A percentile compares a stretch with the other conserved stretches of the same genome.
phyloP scores from a whole-genome alignment of 2,113 vertebrate species.

The Ovis aries region ARS-UI_Ramb_v3.0 NC_056054.1:159838001-159838500 shows the following conservation, averaged over 20 bases:
- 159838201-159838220: not conserved
- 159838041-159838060: not conserved
- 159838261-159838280: not conserved
- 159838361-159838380: not conserved
- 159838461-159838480: not conserved
- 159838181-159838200: fast-evolving
- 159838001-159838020: not conserved
- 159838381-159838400: not conserved
- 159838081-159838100: not conserved
- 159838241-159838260: not conserved
- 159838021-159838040: not conserved
- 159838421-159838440: not conserved
- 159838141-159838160: not conserved
- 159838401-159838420: not conserved
- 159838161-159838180: not conserved
- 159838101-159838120: not conserved
- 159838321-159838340: not conserved
- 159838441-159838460: not conserved
- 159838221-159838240: not conserved
- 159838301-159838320: not conserved
- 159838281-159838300: not conserved
- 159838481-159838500: not conserved
- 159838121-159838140: not conserved
- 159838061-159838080: not conserved
- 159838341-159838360: not conserved